These are phyloP conservation scores for Caenorhabditis remanei DNA, from an alignment of 1,140 invertebrate species.

Conservation along the genomic window DNA sequence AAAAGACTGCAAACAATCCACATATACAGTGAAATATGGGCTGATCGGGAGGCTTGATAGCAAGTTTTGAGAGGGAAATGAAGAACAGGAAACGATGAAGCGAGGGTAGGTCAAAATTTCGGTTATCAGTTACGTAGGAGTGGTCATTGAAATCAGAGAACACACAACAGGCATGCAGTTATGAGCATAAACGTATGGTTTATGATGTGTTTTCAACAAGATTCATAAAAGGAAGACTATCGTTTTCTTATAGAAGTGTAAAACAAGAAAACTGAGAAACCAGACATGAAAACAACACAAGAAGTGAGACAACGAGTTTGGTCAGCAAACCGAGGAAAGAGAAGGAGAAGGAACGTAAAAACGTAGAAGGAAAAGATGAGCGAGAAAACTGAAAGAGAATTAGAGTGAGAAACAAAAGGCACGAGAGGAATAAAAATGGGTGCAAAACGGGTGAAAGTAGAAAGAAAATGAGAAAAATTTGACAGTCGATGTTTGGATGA, in stretches of 20 bases:
- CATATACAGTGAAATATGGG: constrained; percentile 3
- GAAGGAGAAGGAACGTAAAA: constrained; percentile 4
- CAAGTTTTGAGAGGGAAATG: constrained; percentile 17
- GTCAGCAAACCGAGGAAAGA: neutral
- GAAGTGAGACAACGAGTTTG: neutral
- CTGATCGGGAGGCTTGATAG: constrained; percentile 47
- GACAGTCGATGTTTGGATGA: too few relatives aligned
- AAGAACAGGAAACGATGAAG: neutral
- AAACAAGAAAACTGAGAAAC: neutral
- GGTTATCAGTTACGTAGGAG: constrained; percentile 32
- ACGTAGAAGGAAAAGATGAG: constrained; percentile 4
- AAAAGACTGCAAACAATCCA: constrained; percentile 39
- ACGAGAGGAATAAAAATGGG: constrained; percentile 2
- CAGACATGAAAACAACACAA: neutral
- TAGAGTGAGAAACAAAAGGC: constrained; percentile 9
- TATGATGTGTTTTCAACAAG: neutral
- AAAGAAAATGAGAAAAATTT: too few relatives aligned
- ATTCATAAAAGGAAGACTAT: neutral
- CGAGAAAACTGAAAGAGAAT: neutral
- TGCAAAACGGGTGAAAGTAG: neutral
- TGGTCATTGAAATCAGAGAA: constrained; percentile 7
- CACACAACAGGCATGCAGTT: neutral
- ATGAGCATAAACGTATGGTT: too few relatives aligned
- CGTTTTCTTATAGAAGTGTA: neutral
- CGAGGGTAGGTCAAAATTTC: constrained; percentile 19